Evolutionary conservation across 2,888 invertebrate genomes (phyloP).

Genomic region (Cerastoderma edule): DNA sequence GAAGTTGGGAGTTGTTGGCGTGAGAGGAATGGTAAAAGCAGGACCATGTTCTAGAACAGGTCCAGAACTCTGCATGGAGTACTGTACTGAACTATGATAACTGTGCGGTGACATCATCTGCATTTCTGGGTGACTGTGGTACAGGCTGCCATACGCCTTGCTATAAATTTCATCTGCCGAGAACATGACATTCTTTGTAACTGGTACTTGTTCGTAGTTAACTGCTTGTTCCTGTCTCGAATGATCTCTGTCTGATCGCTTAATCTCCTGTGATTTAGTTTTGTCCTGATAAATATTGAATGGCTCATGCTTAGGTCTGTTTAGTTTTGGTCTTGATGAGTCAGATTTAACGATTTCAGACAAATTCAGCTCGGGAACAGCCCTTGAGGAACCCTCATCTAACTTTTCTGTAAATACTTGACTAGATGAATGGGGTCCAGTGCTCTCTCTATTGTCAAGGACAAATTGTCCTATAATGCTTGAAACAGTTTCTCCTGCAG

Average conservation of each 20-base stretch:
- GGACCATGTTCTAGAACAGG: background rate
- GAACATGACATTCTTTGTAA: conserved; percentile 72
- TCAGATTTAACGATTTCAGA: conserved; percentile 35
- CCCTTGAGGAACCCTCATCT: conserved; percentile 3
- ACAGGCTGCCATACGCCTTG: conserved; percentile 62
- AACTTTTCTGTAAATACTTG: conserved; percentile 17
- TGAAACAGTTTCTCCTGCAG: conserved; percentile 50
- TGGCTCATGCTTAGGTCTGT: conserved; percentile 68
- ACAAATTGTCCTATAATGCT: conserved; percentile 45
- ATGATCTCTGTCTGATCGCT: conserved; percentile 25
- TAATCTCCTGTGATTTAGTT: conserved; percentile 10
- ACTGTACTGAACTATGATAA: background rate
- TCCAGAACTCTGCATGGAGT: background rate
- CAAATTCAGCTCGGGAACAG: conserved; percentile 48
- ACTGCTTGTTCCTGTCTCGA: conserved; percentile 17
- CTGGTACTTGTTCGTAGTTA: conserved; percentile 72
- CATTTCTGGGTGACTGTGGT: conserved; percentile 3
- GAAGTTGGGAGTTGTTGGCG: conserved; percentile 32
- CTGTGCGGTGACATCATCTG: background rate
- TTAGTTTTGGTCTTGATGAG: conserved; percentile 62
- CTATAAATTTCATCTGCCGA: conserved; percentile 79
- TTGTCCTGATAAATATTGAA: conserved; percentile 61
- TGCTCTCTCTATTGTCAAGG: conserved; percentile 13
- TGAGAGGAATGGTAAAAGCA: conserved; percentile 8
- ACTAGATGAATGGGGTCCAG: conserved; percentile 9